phyloP scores from a whole-genome alignment of 2,888 invertebrate species.

The Synanthedon vespiformis region DNA sequence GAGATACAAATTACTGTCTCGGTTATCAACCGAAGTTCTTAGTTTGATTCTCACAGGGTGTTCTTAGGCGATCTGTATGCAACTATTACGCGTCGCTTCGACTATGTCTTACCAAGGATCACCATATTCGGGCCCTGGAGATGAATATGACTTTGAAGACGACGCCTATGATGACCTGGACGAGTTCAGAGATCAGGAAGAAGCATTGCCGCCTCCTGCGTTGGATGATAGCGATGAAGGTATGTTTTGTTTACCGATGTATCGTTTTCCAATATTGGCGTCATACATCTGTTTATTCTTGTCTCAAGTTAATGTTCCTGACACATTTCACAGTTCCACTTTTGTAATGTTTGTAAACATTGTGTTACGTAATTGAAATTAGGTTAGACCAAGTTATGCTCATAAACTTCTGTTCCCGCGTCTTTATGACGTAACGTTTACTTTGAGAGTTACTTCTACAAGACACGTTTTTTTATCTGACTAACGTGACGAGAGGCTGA shows the following conservation, averaged over 20 bases:
- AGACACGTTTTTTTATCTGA: no score
- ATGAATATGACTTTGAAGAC: conserved; percentile 81
- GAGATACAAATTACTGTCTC: conserved; percentile 33
- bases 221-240: conserved; percentile 73
- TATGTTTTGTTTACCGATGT: conserved; percentile 17
- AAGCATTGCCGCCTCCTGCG: conserved; percentile 60
- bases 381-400: conserved; percentile 23
- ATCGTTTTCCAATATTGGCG: conserved; percentile 30
- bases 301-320: conserved; percentile 14
- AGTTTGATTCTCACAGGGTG: conserved; percentile 50
- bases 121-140: conserved; percentile 75
- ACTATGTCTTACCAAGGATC: conserved; percentile 78
- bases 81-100: conserved; percentile 67
- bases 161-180: conserved; percentile 78
- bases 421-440: conserved; percentile 19
- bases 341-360: conserved; percentile 29
- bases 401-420: conserved; percentile 40
- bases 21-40: conserved; percentile 24
- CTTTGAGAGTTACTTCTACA: no score
- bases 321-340: conserved; percentile 10
- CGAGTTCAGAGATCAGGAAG: conserved; percentile 76
- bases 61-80: conserved; percentile 64
- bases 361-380: conserved; percentile 33
- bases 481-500: no score
- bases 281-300: conserved; percentile 24